Percentiles rank a stretch among this genome's conserved stretches.
Conservation (phyloP, 92 coral and sea anemone species). For the Parazoanthus darwini region DNA sequence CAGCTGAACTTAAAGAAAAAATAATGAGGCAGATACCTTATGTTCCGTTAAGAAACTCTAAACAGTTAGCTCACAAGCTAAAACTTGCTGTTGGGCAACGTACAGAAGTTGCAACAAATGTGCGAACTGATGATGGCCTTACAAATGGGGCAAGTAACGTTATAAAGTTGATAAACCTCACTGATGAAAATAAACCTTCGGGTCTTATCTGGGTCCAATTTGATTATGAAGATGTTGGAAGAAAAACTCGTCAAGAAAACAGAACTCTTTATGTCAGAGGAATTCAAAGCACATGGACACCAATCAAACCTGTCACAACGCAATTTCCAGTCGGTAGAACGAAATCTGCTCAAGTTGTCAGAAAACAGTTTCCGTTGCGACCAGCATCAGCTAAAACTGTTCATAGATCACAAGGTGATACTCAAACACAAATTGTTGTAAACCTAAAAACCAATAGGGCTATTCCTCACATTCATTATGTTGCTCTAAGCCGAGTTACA, state of each 20-base stretch:
- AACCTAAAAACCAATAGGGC: slow-evolving; percentile 54
- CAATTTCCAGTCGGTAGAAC: slow-evolving; percentile 71
- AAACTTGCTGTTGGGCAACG: slow-evolving; percentile 58
- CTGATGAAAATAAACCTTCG: no score
- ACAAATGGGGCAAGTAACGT: no score
- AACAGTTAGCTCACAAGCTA: slow-evolving; percentile 51
- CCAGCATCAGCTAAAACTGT: slow-evolving; percentile 75
- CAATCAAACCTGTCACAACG: slow-evolving; percentile 63
- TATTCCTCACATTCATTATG: slow-evolving; percentile 68
- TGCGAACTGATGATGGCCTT: no score
- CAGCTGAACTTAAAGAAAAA: no score
- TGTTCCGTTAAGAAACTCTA: slow-evolving; percentile 14
- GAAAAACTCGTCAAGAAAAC: slow-evolving; percentile 29
- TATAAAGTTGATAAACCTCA: no score
- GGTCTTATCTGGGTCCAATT: no score
- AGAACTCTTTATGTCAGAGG: slow-evolving; percentile 45
- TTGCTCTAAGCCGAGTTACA: slow-evolving; percentile 64
- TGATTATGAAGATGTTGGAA: no score
- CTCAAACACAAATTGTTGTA: slow-evolving; percentile 57
- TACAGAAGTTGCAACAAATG: slow-evolving; percentile 50
- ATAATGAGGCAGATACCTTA: no score
- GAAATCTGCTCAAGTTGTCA: slow-evolving; percentile 46
- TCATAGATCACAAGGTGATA: slow-evolving; percentile 74
- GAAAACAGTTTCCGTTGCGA: slow-evolving; percentile 1
- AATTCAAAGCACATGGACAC: slow-evolving; percentile 66